A percentile compares a stretch with the other conserved stretches of the same genome.
Conservation (phyloP, 2,113 vertebrate species). For the Thunnus maccoyii region DNA sequence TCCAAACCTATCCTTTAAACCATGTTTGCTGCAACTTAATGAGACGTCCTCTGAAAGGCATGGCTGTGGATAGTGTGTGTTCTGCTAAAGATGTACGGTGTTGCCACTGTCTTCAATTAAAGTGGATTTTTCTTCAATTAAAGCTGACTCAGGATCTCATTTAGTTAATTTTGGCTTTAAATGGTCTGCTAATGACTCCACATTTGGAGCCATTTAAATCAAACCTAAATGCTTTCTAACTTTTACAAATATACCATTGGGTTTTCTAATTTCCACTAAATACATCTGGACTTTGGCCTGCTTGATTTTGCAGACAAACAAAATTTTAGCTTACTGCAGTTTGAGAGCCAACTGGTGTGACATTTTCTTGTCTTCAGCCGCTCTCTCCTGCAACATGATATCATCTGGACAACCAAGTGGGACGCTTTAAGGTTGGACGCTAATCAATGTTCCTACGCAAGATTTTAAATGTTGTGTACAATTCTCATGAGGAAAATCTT, state of each 20-base stretch:
- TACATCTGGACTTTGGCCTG: slow-evolving; percentile 1
- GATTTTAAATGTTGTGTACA: slow-evolving; percentile 28
- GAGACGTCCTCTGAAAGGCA: slow-evolving; percentile 27
- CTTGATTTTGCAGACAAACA: background rate
- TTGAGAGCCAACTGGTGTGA: slow-evolving; percentile 5
- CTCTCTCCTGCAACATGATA: background rate
- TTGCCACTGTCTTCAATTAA: slow-evolving; percentile 44
- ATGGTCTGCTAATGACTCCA: slow-evolving; percentile 49
- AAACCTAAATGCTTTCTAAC: slow-evolving; percentile 28
- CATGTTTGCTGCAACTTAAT: slow-evolving; percentile 3
- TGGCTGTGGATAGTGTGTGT: slow-evolving; percentile 32
- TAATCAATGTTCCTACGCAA: slow-evolving; percentile 11
- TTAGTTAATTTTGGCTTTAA: slow-evolving; percentile 50
- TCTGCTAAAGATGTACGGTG: slow-evolving; percentile 13
- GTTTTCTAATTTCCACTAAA: background rate
- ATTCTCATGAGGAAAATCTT: background rate
- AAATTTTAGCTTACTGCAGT: slow-evolving; percentile 1
- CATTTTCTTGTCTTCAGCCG: background rate
- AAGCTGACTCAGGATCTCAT: slow-evolving; percentile 36
- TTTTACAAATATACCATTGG: slow-evolving; percentile 41
- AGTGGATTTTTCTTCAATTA: slow-evolving; percentile 3
- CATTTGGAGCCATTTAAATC: slow-evolving; percentile 43
- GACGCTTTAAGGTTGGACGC: slow-evolving; percentile 15
- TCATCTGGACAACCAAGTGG: background rate
- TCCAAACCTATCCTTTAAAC: slow-evolving; percentile 16